Conservation (phyloP, 2,113 vertebrate species). For the Dermatemys mawii region DNA sequence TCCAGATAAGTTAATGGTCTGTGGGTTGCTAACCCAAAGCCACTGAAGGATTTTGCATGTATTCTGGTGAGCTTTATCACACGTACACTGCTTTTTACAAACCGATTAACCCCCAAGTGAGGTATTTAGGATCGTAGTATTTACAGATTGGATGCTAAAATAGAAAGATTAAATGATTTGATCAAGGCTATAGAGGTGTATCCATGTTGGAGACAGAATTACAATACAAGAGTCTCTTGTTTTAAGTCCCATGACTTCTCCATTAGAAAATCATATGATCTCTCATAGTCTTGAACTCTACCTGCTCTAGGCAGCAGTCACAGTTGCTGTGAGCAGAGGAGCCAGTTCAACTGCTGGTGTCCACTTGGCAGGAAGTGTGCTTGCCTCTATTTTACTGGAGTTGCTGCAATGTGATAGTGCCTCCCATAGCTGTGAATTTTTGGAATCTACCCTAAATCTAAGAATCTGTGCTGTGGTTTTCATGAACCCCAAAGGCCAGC, state of each 20-base stretch:
- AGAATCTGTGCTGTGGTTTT: background rate
- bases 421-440: background rate
- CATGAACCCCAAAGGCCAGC: background rate
- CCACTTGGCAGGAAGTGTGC: background rate
- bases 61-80: background rate
- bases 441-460: background rate
- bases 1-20: background rate
- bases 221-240: background rate
- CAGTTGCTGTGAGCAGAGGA: background rate
- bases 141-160: background rate
- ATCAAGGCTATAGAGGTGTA: background rate
- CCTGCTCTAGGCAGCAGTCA: background rate
- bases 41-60: background rate
- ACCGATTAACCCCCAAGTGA: background rate
- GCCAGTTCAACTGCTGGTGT: background rate
- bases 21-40: background rate
- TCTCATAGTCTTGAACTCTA: background rate
- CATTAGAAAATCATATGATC: background rate
- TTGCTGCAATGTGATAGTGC: background rate
- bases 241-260: background rate
- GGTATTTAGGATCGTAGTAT: accelerated
- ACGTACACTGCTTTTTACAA: accelerated
- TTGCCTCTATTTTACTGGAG: background rate
- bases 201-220: background rate
- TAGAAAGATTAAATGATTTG: background rate